Base-by-base conservation (phyloP, 2,113 vertebrate genomes). In the Plotosus lineatus region DNA sequence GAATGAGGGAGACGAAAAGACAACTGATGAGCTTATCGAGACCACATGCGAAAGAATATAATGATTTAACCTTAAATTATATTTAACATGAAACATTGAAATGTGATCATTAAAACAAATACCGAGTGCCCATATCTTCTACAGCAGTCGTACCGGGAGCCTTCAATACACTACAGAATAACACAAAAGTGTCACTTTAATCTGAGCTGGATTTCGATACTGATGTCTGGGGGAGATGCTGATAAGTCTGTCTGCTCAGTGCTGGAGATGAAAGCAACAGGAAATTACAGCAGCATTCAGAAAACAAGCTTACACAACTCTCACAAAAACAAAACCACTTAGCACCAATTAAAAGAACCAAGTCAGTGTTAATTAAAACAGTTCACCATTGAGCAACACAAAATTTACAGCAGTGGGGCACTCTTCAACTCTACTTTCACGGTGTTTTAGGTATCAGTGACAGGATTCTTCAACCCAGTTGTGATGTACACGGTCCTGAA, bases 171-270 rank as follows among this genome's bases (percentile, higher is more conserved):
- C 46, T 42, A 28, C 14, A 78, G 66, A 26, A 14, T 11, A 33
- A 53, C 38, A 38, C 15, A 53, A 31, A 51, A 33, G 33, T 12
- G 9, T 1, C 31, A 65, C 60, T 33, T 10, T 53, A 7, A 12
- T 51, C 51, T 51, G 28, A 69, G 28, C 33, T 6, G 26, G 33
- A 48, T 28, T 40, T 58, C n/a, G 21, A 79, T 11, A n/a, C 60
- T 63, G 73, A 84, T 63, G 78, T 77, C 82, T 84, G 33, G 31
- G 10, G n/a, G 71, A 80, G 42, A 80, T 83, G 36, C 28, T 7
- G 50, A 51, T 38, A 42, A 6, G 63, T 69, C 36, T 28, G 63
- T 26, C 48, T 51, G 7, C 55, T 72, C 72, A 53, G 75, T n/a
- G 74, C 42, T 33, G 10, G 21, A 26, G 28, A 28, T 53, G 15